Base-by-base conservation (phyloP, 2,797 vertebrate genomes). In the Gymnopithys bicolor region DNA sequence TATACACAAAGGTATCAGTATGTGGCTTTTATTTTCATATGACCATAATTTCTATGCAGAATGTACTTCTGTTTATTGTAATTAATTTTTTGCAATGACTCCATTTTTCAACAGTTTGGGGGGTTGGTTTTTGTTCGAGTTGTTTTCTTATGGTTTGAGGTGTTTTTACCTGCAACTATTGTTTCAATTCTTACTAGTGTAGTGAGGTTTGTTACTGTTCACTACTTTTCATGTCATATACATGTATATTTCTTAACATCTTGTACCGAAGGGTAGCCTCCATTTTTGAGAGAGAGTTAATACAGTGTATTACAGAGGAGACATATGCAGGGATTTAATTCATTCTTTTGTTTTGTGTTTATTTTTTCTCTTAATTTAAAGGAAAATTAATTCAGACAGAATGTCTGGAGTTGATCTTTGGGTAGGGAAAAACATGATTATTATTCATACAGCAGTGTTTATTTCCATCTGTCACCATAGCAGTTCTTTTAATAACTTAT, bases 361-460 rank as follows among this genome's bases (percentile, higher is more conserved):
- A 43, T 10, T 73, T 95, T 91, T 82, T 39, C 77, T 91, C 87
- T 89, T 92, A 96, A 93, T 92, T 94, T 96, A 96, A 96, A 97
- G 96, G 92, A 95, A 95, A 96, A 97, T 97, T 96, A 96, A 97
- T 97, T 96, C 96, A 97, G 94, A 89, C 96, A 89, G 94, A 95
- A 97, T 83, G 95, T 96, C 89, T 97, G 94, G 84, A 93, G 95
- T 94, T 97, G 96, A 94, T 97, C 96, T 97, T 97, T 94, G 95
- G 74, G 68, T 95, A 95, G 82, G 77, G 87, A 94, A 93, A 94
- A 96, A 92, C 92, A 93, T 93, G 86, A 96, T 96, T 96, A 96
- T 95, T 96, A 96, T 96, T 96, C 95, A 96, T 93, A 89, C 89
- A 96, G 95, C 74, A 95, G 79, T 96, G 93, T 96, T 96, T 97